A percentile compares a stretch with the other conserved stretches of the same genome.
Conservation (phyloP, 2,888 invertebrate species). For the Endotricha flammealis region DNA sequence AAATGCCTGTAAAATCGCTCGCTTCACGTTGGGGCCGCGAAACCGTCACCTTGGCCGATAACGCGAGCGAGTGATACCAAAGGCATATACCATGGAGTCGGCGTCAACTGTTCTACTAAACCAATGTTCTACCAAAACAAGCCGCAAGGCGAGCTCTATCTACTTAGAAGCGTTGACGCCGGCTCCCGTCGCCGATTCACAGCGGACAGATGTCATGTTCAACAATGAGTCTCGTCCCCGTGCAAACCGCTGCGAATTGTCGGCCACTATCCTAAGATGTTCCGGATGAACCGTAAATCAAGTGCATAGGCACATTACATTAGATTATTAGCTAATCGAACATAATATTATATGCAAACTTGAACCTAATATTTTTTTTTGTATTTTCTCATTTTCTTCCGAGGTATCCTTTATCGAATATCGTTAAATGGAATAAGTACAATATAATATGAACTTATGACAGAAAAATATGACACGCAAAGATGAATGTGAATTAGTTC, state of each 20-base stretch:
- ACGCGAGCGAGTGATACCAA: slow-evolving; percentile 25
- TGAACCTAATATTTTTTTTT: slow-evolving; percentile 57
- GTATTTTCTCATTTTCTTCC: slow-evolving; percentile 52
- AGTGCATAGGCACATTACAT: slow-evolving; percentile 73
- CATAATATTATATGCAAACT: slow-evolving; percentile 71
- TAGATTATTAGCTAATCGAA: slow-evolving; percentile 67
- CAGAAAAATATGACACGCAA: slow-evolving; percentile 50
- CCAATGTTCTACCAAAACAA: slow-evolving; percentile 9
- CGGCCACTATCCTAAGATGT: slow-evolving; percentile 47
- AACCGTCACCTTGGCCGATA: slow-evolving; percentile 8
- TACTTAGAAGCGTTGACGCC: slow-evolving; percentile 27
- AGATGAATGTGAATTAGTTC: slow-evolving; percentile 56
- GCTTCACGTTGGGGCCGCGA: slow-evolving; percentile 16
- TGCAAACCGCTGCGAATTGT: slow-evolving; percentile 35
- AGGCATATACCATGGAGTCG: slow-evolving; percentile 14
- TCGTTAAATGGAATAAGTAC: slow-evolving; percentile 75
- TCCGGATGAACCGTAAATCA: slow-evolving; percentile 43
- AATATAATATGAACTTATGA: slow-evolving; percentile 70
- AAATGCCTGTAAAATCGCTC: slow-evolving; percentile 22
- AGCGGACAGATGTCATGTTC: slow-evolving; percentile 30
- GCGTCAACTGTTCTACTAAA: slow-evolving; percentile 29
- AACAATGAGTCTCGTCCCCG: slow-evolving; percentile 34
- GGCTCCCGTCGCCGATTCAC: slow-evolving; percentile 35
- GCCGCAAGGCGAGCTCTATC: slow-evolving; percentile 10
- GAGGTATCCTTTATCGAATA: slow-evolving; percentile 69